Conservation (phyloP, 2,888 invertebrate genomes). For the Zaprionus bogoriensis region DNA sequence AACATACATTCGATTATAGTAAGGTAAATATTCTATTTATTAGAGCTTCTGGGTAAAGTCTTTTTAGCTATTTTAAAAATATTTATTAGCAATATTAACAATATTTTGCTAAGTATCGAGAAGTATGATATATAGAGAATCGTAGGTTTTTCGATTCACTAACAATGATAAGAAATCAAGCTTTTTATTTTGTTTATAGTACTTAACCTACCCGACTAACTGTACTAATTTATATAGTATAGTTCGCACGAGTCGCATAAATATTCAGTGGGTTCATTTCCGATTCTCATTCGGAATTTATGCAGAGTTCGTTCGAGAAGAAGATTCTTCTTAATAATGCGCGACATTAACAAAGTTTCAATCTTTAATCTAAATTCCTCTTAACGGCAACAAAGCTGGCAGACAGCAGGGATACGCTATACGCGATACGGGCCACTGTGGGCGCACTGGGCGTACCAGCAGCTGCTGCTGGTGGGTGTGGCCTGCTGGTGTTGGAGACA, state of each 20-base stretch:
- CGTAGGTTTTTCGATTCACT: too few species aligned
- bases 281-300: slow-evolving; percentile 61
- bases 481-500: slow-evolving; percentile 46
- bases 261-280: slow-evolving; percentile 64
- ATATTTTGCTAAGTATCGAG: too few species aligned
- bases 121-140: too few species aligned
- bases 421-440: slow-evolving; percentile 17
- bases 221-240: too few species aligned
- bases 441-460: background rate
- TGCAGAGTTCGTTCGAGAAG: slow-evolving; percentile 25
- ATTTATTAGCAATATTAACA: too few species aligned
- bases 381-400: slow-evolving; percentile 44
- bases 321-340: slow-evolving; percentile 74
- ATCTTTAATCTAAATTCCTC: slow-evolving; percentile 78
- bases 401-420: background rate
- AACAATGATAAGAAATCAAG: too few species aligned
- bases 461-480: slow-evolving; percentile 27
- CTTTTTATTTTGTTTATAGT: too few species aligned
- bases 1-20: too few species aligned
- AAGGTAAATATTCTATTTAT: too few species aligned
- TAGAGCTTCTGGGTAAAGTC: too few species aligned
- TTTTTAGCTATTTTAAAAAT: too few species aligned
- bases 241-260: slow-evolving; percentile 36
- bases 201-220: too few species aligned
- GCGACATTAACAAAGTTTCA: slow-evolving; percentile 78